Evolutionary conservation across 2,888 invertebrate genomes (phyloP).

Genomic region (Isoperla grammatica): DNA sequence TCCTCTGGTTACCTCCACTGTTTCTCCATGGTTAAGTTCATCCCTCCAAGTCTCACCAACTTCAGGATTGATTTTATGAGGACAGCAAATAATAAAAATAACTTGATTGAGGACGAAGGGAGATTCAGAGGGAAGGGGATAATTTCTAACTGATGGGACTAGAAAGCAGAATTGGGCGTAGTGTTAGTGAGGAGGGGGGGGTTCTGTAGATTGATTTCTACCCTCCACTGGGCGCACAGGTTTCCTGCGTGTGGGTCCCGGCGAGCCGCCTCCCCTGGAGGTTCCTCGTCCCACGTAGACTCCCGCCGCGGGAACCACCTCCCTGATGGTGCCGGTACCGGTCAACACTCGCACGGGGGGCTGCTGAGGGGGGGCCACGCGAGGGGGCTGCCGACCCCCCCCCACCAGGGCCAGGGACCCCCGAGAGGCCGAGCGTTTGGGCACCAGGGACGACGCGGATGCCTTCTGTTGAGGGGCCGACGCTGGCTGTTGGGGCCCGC

Average conservation of each 20-base stretch:
- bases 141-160: constrained; percentile 29
- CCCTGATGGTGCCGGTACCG: constrained; percentile 35
- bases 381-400: constrained; percentile 7
- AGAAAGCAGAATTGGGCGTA: constrained; percentile 34
- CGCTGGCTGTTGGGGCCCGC: constrained; percentile 22
- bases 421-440: constrained; percentile 18
- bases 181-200: constrained; percentile 47
- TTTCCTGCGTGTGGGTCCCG: constrained; percentile 44
- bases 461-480: constrained; percentile 30
- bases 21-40: constrained; percentile 8
- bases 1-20: neutral
- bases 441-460: constrained; percentile 8
- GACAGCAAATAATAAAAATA: constrained; percentile 28
- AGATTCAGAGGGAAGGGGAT: constrained; percentile 20
- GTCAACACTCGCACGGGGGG: constrained; percentile 28
- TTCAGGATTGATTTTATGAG: constrained; percentile 25
- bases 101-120: constrained; percentile 19
- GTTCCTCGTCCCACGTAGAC: constrained; percentile 25
- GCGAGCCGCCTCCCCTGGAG: constrained; percentile 41
- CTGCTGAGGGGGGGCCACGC: constrained; percentile 17
- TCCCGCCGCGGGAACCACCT: constrained; percentile 29
- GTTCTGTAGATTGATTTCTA: constrained; percentile 46
- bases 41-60: constrained; percentile 30
- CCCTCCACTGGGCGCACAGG: constrained; percentile 46
- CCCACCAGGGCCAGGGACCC: neutral